Evolutionary conservation across 2,888 invertebrate genomes (phyloP).

Genomic region (Eupeodes latifasciatus): DNA sequence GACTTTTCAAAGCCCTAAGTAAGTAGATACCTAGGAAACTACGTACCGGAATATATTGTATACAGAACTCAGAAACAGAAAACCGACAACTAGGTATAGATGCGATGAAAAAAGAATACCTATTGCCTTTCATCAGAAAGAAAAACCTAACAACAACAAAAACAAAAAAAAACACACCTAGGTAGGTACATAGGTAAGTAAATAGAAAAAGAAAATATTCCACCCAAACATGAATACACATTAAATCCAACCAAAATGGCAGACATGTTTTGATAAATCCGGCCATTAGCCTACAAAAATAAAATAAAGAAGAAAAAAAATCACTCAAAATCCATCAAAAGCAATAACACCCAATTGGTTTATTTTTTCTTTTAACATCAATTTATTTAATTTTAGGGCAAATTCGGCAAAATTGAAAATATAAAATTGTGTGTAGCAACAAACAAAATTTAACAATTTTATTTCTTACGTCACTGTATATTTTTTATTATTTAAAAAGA

Average conservation of each 20-base stretch:
- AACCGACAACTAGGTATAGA: too few relatives aligned
- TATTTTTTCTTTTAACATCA: neutral
- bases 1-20: too few relatives aligned
- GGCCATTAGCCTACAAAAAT: conserved; percentile 10
- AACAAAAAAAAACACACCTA: conserved; percentile 8
- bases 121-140: neutral
- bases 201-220: conserved; percentile 35
- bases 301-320: neutral
- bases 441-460: conserved; percentile 7
- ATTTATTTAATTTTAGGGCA: neutral
- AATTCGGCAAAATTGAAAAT: neutral
- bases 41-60: too few relatives aligned
- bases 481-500: neutral
- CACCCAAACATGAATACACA: conserved; percentile 39
- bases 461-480: conserved; percentile 60
- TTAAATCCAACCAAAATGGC: conserved; percentile 60
- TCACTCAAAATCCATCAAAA: conserved; percentile 13
- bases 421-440: neutral
- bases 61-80: too few relatives aligned
- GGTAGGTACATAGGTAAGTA: neutral
- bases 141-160: neutral
- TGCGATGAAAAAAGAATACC: neutral
- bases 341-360: neutral
- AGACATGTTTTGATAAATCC: conserved; percentile 65
- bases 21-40: too few relatives aligned